Evolutionary conservation across 2,888 invertebrate species (phyloP).

Genomic region (Dorcus parallelipipedus): DNA sequence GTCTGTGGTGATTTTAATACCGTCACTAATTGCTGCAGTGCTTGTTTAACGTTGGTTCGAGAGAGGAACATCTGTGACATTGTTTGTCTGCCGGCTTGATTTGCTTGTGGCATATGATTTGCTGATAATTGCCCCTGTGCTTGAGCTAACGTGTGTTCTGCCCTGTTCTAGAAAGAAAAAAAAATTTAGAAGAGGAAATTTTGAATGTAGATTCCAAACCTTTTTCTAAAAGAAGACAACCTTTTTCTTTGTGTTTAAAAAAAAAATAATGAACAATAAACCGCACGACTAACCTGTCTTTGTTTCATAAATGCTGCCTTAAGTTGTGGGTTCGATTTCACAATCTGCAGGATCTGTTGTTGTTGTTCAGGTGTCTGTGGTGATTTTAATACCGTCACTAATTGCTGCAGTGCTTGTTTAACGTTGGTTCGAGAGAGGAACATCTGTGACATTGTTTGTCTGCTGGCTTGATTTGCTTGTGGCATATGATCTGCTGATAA

Average conservation of each 20-base stretch:
- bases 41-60: constrained; percentile 55
- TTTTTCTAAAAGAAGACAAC: not conserved
- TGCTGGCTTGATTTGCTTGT: constrained; percentile 27
- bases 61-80: constrained; percentile 18
- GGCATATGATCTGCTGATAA: constrained; percentile 39
- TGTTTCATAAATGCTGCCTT: constrained; percentile 95
- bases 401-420: constrained; percentile 73
- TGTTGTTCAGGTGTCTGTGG: constrained; percentile 91
- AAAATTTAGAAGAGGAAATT: not conserved
- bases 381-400: constrained; percentile 86
- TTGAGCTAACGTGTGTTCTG: no score
- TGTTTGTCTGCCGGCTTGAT: constrained; percentile 26
- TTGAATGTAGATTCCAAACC: not conserved
- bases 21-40: constrained; percentile 82
- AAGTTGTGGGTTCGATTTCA: constrained; percentile 90
- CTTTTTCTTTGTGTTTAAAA: not conserved
- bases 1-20: constrained; percentile 87
- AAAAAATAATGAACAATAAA: not conserved
- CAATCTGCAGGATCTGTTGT: constrained; percentile 80
- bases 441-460: constrained; percentile 26
- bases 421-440: constrained; percentile 38
- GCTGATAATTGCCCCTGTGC: constrained; percentile 37
- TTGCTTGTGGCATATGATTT: constrained; percentile 37
- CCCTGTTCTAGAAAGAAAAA: no score
- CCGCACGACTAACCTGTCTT: constrained; percentile 56